Evolutionary conservation across 2,797 vertebrate genomes (phyloP), one percentile per base, ranked within the genome.

Genomic region (Schizopygopsis malacanthus): DNA sequence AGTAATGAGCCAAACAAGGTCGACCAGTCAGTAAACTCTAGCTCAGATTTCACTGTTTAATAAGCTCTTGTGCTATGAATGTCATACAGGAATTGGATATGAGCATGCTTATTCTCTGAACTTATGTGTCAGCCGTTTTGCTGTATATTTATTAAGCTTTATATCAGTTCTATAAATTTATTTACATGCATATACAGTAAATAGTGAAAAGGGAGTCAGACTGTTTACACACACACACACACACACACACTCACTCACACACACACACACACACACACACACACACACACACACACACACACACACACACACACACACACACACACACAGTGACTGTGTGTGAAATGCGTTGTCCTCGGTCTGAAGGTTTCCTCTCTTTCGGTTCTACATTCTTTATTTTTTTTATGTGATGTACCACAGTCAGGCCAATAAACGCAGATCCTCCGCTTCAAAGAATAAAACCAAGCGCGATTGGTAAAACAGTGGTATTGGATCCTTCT

Each of bases 401-500:
- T 70, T 70, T 70, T 16, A 59, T n/a, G 37, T 39, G 50, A 79
- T 16, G 41, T 50, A 20, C 41, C 75, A 79, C 22, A 72, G 25
- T 71, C 52, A 85, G n/a, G 28, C 41, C 52, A 85, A 61, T 79
- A 71, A 70, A 85, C 13, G 15, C 65, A 4, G 77, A 82, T 87
- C 69, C 56, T 87, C 54, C 39, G 10, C 52, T 52, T 59, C 39
- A 39, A 80, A 83, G 72, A 85, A 81, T 73, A 76, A 85, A 83
- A 79, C 20, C 52, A 63, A 80, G 79, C 41, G 12, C 22, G 71
- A 20, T 56, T 79, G 61, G 59, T 69, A 88, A 72, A 50, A 54
- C 80, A 47, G n/a, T 69, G 67, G 69, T 85, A 85, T 56, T 82
- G 47, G 39, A 88, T 83, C 59, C 50, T 80, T 88, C 72, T 63